Evolutionary conservation across 1,140 invertebrate genomes (phyloP), one percentile per base, ranked within the genome.

Genomic region (Arctopsyche grandis): DNA sequence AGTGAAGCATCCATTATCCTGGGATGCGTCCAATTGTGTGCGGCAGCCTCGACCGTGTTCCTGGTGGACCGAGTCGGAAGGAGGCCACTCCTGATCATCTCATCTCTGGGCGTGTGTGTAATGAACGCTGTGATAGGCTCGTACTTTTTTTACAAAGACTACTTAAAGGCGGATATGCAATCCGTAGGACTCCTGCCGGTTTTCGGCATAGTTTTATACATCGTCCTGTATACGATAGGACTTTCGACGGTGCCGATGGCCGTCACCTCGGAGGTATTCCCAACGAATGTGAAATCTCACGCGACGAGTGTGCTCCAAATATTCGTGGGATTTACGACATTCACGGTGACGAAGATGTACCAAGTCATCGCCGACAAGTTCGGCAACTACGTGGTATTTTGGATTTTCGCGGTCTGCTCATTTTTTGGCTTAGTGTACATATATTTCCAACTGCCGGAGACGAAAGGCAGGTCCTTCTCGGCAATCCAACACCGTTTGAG

Each of bases 401-500:
- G 91, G 89, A 85, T 93, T 10, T 97, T 97, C 85, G 88, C 92
- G 0, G 85, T 90, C 9, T 89, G 93, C 82, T 93, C 93, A 24
- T 82, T 92, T 0, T 58, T 92, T 1, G 90, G 93, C 7, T 84
- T 92, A 0, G 75, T 93, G 16, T 95, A 92, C 83, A 90, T 92
- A 60, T 86, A 92, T 22, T 85, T 90, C 3, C 89, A 90, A 56
- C 87, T 96, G 21, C 94, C 94, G 0, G 95, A 97, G 87, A 97
- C 95, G 0, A 96, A 96, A 86, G 93, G 93, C 10, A 94, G 94
- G 84, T 92, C 92, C 0, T 90, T 95, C 56, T 91, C 86, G 5
- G 84, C 83, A 78, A 89, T 89, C 77, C 88, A 89, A 78, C 85
- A 85, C 7, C 85, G 87, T 70, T 82, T 89, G 9, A 81, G 83